Base-by-base conservation (phyloP, 2,113 vertebrate genomes). In the Taurulus bubalis region DNA sequence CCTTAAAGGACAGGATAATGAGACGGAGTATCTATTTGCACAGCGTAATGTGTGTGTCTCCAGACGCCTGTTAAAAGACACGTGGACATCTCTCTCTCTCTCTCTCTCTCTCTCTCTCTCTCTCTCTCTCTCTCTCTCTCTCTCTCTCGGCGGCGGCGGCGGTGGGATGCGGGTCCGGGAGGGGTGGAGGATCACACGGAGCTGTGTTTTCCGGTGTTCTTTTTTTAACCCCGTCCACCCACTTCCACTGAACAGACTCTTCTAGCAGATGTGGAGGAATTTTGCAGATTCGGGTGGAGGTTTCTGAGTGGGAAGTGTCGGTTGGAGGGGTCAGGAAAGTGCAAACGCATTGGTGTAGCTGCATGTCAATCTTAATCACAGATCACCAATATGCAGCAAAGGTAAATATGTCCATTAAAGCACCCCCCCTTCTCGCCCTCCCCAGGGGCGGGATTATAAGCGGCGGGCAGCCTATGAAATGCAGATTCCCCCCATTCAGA, bases 1-100 rank as follows among this genome's bases (percentile, higher is more conserved):
- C 84, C 83, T 95, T 94, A 93, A 95, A 94, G 90, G 93, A 95
- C 92, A 87, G 90, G 87, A 92, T 95, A 95, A 95, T 95, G 94
- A 95, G 94, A 90, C 87, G 18, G 90, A 91, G 84, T 89, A 92
- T 92, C 91, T 95, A 93, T 95, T 95, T 95, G 93, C 91, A 89
- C 90, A 90, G 90, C 22, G 78, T 95, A 94, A 95, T 93, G 90
- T 94, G 92, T 94, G 93, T 95, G 93, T 93, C 70, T 92, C 80
- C 79, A 82, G 82, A 77, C 85, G 65, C 88, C 76, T 15, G 90
- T 87, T 94, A 85, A 92, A 83, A 93, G 88, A 91, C 87, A 87
- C 26, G 49, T 78, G 75, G 83, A 80, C 74, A 66, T 86, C 83
- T 87, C 77, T 28, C 55, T 58, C 53, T 56, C 53, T 24, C 53